Percentiles rank a stretch among this genome's conserved stretches.
Conservation (phyloP, 2,888 invertebrate genomes). For the Cataglyphis livida region DNA sequence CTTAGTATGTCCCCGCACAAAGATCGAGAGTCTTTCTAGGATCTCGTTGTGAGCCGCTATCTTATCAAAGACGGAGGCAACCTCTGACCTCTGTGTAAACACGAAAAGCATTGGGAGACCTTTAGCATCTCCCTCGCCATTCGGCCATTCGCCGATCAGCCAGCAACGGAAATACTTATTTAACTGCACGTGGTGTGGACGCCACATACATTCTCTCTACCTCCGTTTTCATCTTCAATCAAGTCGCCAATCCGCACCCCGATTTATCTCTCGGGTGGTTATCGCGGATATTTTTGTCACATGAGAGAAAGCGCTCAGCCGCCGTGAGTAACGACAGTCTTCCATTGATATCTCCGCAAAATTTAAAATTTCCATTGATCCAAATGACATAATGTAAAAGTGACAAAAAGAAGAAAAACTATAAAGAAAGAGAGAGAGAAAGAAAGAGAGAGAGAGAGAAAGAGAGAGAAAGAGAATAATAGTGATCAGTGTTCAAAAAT, state of each 20-base stretch:
- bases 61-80: constrained; percentile 75
- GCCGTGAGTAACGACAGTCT: neutral
- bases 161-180: constrained; percentile 82
- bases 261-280: constrained; percentile 58
- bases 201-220: constrained; percentile 39
- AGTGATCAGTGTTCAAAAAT: neutral
- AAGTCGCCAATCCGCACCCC: constrained; percentile 68
- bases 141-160: constrained; percentile 77
- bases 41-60: constrained; percentile 63
- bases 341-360: neutral
- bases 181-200: constrained; percentile 72
- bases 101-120: constrained; percentile 75
- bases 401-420: neutral
- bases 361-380: neutral
- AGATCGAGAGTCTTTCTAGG: neutral
- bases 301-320: neutral
- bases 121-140: constrained; percentile 67
- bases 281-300: constrained; percentile 20
- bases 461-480: neutral
- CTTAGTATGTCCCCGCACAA: neutral
- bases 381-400: neutral
- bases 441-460: neutral
- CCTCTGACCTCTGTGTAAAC: constrained; percentile 73
- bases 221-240: constrained; percentile 71
- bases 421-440: neutral